Conservation (phyloP, 2,113 vertebrate species). For the Xenopus tropicalis region DNA sequence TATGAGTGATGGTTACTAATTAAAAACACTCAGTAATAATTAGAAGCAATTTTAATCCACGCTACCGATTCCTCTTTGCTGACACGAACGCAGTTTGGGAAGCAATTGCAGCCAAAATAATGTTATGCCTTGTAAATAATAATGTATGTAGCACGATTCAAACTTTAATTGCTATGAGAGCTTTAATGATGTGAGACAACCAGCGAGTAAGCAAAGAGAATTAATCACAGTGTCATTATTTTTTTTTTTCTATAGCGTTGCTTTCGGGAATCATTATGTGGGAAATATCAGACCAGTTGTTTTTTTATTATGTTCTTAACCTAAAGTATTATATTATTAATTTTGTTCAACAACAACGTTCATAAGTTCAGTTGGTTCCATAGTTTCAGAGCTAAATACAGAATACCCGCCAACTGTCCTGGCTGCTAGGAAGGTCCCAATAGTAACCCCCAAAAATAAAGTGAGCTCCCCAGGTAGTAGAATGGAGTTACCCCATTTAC, state of each 20-base stretch:
- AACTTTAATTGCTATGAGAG: slow-evolving; percentile 9
- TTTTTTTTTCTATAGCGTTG: background rate
- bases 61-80: background rate
- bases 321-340: too few species aligned
- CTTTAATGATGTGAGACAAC: slow-evolving; percentile 23
- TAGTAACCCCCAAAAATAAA: too few species aligned
- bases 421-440: too few species aligned
- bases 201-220: background rate
- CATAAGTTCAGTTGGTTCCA: too few species aligned
- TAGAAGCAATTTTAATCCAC: background rate
- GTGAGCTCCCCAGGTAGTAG: too few species aligned
- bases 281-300: too few species aligned
- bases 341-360: too few species aligned
- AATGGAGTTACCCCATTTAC: too few species aligned
- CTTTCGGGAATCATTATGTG: background rate
- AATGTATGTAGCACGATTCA: slow-evolving; percentile 12
- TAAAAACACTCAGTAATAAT: background rate
- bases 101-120: slow-evolving; percentile 5
- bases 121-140: slow-evolving; percentile 28
- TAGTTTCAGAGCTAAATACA: too few species aligned
- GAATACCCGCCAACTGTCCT: too few species aligned
- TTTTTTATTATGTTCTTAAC: too few species aligned
- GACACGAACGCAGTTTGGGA: background rate
- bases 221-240: slow-evolving; percentile 13
- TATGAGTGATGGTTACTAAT: background rate